Percentiles rank a stretch among this genome's conserved stretches.
Evolutionary conservation across 2,888 invertebrate species (phyloP).

Genomic region (Choristoneura rosaceana): DNA sequence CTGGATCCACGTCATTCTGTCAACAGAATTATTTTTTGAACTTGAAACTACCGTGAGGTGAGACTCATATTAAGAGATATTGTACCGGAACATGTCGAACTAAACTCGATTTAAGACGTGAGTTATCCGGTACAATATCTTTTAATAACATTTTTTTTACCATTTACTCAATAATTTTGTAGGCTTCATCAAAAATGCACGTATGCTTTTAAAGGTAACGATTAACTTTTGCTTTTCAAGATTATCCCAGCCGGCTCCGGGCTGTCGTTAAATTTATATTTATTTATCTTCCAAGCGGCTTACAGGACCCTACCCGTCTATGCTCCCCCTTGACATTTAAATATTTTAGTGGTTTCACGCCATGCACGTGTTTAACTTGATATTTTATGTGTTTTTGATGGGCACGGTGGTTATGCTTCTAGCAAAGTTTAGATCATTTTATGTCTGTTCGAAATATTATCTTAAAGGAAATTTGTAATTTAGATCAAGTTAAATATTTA

Average conservation of each 20-base stretch:
- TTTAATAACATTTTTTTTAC: neutral
- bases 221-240: constrained; percentile 29
- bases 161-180: constrained; percentile 5
- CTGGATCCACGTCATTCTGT: neutral
- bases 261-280: constrained; percentile 37
- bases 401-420: neutral
- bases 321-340: constrained; percentile 31
- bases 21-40: neutral
- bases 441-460: neutral
- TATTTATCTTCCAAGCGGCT: constrained; percentile 30
- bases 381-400: constrained; percentile 39
- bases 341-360: constrained; percentile 41
- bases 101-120: no score
- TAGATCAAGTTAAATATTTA: neutral
- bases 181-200: neutral
- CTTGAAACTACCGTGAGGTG: no score
- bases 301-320: constrained; percentile 15
- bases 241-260: constrained; percentile 16
- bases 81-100: no score
- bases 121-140: no score
- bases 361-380: constrained; percentile 36
- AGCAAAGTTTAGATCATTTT: constrained; percentile 27
- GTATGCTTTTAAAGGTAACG: constrained; percentile 14
- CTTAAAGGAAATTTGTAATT: neutral
- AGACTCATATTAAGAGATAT: no score